Evolutionary conservation across 64 coral and sea anemone genomes (phyloP), one percentile per base, ranked within the genome.

Genomic region (Montipora foliosa): DNA sequence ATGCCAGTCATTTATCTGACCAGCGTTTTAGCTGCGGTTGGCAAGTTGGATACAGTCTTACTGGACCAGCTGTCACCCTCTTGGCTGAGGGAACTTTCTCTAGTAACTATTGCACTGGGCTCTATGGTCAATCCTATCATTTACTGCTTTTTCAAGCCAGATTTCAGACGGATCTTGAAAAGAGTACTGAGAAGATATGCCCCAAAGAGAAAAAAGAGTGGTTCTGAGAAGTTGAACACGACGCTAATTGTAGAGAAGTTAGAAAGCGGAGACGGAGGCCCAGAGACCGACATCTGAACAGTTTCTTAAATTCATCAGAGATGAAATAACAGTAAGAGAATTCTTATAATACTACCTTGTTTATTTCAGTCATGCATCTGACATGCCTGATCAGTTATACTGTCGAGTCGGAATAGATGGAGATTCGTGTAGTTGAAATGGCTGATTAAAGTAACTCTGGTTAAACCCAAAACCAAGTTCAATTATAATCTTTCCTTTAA

Each of bases 111-210:
- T 2, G 95, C 95, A 24, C 69, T 92, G 0, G 95, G 95, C 10
- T 97, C 95, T 1, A 44, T 95, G 12, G 93, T 94, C 45, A 97
- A 97, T 48, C 95, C 95, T 14, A 13, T 92, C 5, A 74, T 97
- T 17, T 97, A 97, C 37, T 95, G 92, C 5, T 97, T 97, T 69
- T 84, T 97, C 37, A 97, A 97, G 37, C 95, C 95, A 49, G 95
- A 97, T 86, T 97, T 97, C 57, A 91, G 90, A 55, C 16, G 82
- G 21, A 84, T 90, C 17, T 69, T 97, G 19, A 90, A 95, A 55
- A 58, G 22, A 51, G 10, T 89, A 69, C 24, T 76, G 37, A 17
- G 44, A 37, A 77, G 78, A 17, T 21, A 61, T 47, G n/a, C 73
- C 45, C 62, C 14, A 24, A 86, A 86, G 68, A 44, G 46, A 16